Conservation (phyloP, 2,797 vertebrate species). For the Poeciliopsis turneri region DNA sequence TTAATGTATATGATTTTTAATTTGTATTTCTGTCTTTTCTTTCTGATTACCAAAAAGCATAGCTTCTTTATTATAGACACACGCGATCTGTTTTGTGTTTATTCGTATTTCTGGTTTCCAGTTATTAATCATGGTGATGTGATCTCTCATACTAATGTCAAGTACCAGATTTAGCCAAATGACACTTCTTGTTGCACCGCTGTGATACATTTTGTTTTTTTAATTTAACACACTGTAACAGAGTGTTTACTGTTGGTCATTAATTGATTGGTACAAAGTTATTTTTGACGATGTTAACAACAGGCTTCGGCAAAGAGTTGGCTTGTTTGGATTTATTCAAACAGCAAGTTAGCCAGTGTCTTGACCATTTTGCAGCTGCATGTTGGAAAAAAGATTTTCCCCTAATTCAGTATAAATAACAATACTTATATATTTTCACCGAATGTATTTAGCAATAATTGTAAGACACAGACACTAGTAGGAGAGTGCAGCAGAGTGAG, state of each 20-base stretch:
- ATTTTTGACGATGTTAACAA: not conserved
- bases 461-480: not conserved
- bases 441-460: not conserved
- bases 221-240: not conserved
- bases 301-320: not conserved
- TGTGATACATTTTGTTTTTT: not conserved
- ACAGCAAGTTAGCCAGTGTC: not conserved
- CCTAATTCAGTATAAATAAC: not conserved
- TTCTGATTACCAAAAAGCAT: not conserved
- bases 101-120: not conserved
- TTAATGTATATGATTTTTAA: not conserved
- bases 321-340: not conserved
- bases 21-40: not conserved
- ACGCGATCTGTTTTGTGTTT: not conserved
- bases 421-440: not conserved
- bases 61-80: not conserved
- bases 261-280: conserved; percentile 1
- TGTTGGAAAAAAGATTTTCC: not conserved
- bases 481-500: not conserved
- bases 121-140: not conserved
- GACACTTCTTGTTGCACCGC: not conserved
- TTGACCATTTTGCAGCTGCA: not conserved
- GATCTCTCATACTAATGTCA: not conserved
- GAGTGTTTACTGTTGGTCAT: not conserved
- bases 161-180: not conserved